phyloP scores from a whole-genome alignment of 2,888 invertebrate genomes.

The Phania funesta region DNA sequence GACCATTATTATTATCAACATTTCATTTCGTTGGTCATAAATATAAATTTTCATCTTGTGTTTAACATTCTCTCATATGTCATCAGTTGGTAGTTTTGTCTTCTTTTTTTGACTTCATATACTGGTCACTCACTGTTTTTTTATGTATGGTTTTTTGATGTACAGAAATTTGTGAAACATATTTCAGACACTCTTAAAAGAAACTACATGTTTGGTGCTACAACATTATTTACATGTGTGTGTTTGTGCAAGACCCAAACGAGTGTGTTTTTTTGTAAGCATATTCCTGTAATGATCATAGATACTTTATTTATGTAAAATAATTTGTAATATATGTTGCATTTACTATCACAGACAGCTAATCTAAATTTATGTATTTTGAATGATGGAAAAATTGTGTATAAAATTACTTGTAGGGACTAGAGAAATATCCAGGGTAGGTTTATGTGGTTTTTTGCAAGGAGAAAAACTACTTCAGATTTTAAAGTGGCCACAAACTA shows the following conservation, averaged over 20 bases:
- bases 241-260: neutral
- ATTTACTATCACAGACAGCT: slow-evolving; percentile 65
- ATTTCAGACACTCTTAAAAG: slow-evolving; percentile 35
- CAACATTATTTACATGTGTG: neutral
- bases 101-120: slow-evolving; percentile 23
- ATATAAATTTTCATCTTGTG: slow-evolving; percentile 70
- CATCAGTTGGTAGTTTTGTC: slow-evolving; percentile 69
- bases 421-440: neutral
- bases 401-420: slow-evolving; percentile 8
- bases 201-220: neutral
- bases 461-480: slow-evolving; percentile 12
- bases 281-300: slow-evolving; percentile 26
- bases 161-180: slow-evolving; percentile 56
- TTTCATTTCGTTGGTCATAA: slow-evolving; percentile 61
- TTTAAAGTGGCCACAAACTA: slow-evolving; percentile 53
- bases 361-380: slow-evolving; percentile 67
- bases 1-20: slow-evolving; percentile 60
- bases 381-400: slow-evolving; percentile 58
- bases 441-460: neutral
- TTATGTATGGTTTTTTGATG: neutral
- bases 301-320: slow-evolving; percentile 35
- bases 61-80: slow-evolving; percentile 63
- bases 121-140: neutral
- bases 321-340: slow-evolving; percentile 61
- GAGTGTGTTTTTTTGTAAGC: no score